Conservation (phyloP, 2,888 invertebrate genomes). For the Pilophorus perplexus region DNA sequence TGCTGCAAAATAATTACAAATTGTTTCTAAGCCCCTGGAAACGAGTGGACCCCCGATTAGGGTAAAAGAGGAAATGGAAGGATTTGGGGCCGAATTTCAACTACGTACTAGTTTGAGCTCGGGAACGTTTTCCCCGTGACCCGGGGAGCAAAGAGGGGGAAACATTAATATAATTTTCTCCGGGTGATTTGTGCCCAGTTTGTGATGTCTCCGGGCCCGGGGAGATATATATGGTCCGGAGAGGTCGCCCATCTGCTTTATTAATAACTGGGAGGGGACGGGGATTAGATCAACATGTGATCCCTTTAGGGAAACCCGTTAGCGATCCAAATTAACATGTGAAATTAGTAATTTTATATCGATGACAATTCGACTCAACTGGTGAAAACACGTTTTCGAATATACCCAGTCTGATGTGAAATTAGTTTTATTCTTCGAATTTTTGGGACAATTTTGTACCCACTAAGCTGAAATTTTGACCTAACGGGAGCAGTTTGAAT, state of each 20-base stretch:
- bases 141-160: neutral
- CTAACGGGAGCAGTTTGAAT: too few relatives aligned
- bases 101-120: too few relatives aligned
- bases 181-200: conserved; percentile 5
- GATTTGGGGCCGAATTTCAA: conserved; percentile 13
- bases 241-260: conserved; percentile 1
- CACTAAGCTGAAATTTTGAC: too few relatives aligned
- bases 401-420: too few relatives aligned
- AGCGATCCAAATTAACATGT: too few relatives aligned
- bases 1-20: conserved; percentile 1
- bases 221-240: neutral
- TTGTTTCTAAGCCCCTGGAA: neutral
- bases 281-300: conserved; percentile 10
- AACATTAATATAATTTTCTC: conserved; percentile 8
- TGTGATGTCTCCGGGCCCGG: neutral
- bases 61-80: conserved; percentile 7
- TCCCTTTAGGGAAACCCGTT: neutral
- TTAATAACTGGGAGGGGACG: neutral
- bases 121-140: too few relatives aligned
- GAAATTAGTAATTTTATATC: too few relatives aligned
- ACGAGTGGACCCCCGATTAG: conserved; percentile 4
- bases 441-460: too few relatives aligned
- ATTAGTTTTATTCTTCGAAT: too few relatives aligned
- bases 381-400: too few relatives aligned
- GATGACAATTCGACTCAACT: too few relatives aligned